These are phyloP conservation scores for Panonychus citri DNA, from an alignment of 1,140 invertebrate genomes.

Conservation along the genomic window DNA sequence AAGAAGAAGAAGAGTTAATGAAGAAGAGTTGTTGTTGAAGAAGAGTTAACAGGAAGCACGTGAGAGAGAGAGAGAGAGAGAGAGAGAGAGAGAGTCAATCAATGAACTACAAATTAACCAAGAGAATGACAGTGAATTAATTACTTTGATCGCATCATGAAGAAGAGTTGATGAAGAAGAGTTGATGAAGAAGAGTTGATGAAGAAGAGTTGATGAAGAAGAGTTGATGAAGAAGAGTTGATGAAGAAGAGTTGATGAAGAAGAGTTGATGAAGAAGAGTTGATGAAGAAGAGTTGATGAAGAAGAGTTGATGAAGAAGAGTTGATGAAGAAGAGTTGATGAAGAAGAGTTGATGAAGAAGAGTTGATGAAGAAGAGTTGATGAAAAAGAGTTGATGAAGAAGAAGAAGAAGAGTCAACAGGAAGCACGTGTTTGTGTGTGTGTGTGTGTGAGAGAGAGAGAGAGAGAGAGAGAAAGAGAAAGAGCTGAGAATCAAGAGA, in stretches of 20 bases:
- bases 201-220: neutral
- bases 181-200: too few species aligned
- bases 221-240: neutral
- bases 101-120: neutral
- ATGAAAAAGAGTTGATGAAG: too few species aligned
- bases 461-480: neutral
- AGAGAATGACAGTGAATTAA: neutral
- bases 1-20: neutral
- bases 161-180: too few species aligned
- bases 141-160: conserved; percentile 87
- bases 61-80: neutral
- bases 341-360: neutral
- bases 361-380: neutral
- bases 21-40: neutral
- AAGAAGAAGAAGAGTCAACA: too few species aligned
- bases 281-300: neutral
- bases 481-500: neutral
- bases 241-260: neutral
- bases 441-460: neutral
- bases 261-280: neutral
- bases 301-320: neutral
- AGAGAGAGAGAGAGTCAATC: neutral
- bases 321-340: neutral
- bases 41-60: neutral
- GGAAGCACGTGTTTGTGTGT: too few species aligned